Evolutionary conservation across 2,888 invertebrate species (phyloP), one percentile per base, ranked within the genome.

Genomic region (Hyposoter dolosus): DNA sequence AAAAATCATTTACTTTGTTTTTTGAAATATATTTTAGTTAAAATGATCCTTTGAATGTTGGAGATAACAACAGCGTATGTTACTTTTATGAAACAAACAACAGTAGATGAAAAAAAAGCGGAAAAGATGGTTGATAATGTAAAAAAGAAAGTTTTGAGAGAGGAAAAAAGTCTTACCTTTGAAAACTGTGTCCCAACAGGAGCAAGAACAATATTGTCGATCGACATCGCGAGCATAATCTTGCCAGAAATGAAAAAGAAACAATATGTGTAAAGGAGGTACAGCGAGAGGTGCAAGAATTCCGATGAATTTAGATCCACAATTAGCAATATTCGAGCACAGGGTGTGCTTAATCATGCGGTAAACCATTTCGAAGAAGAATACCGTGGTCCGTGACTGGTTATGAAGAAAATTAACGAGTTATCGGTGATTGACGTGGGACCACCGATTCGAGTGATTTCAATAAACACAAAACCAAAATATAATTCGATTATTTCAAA

Each of bases 171-270:
- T 63, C 75, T 90, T 93, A 96, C 96, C 97, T 95, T 97, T 97
- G 91, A 97, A 97, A 9, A 97, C 96, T 0, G 97, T 97, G 91
- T 97, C 97, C 96, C 97, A 97, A 92, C 97, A 97, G 15, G 96
- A 96, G 93, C 97, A 97, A 19, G 96, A 95, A 91, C 97, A 97
- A 88, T 95, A 95, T 82, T 95, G 95, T 88, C 95, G 95, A 91
- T 97, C 96, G 69, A 97, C 96, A 86, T 95, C 95, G 32, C 96
- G 95, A 60, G 96, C 95, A 93, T 96, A 96, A 90, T 96, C 95
- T 90, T 95, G 95, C 97, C 97, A 97, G 90, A 96, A 96, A 91
- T 96, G 95, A 93, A 95, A 95, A 53, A 96, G 93, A 78, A 95
- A 95, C 71, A 95, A 95, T 83, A 96, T 96, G 90, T 96, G 96